Evolutionary conservation across 2,888 invertebrate species (phyloP).

Genomic region (Lepetodrilus schrolli): DNA sequence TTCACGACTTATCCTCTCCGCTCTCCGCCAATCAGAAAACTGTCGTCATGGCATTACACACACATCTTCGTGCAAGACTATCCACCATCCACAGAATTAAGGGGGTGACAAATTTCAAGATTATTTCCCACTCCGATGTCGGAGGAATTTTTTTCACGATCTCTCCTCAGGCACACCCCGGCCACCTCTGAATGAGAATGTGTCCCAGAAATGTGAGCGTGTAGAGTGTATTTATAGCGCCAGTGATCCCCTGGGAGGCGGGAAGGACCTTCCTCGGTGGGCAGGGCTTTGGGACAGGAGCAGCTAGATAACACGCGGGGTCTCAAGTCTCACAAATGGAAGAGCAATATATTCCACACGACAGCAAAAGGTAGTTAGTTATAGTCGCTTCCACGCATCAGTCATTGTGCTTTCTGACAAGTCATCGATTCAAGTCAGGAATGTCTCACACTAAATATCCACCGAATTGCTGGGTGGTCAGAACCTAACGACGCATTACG

Average conservation of each 20-base stretch:
- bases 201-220: not conserved
- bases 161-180: not conserved
- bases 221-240: not conserved
- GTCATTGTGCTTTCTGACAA: not conserved
- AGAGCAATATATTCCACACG: not conserved
- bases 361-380: not conserved
- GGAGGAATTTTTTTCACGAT: not conserved
- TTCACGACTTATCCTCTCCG: slow-evolving; percentile 6
- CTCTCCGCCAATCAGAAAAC: slow-evolving; percentile 8
- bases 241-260: not conserved
- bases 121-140: not conserved
- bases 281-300: not conserved
- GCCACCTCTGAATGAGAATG: slow-evolving; percentile 2
- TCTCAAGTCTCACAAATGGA: not conserved
- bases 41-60: not conserved
- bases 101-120: not conserved
- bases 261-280: not conserved
- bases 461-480: too few relatives aligned
- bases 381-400: not conserved
- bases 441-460: too few relatives aligned
- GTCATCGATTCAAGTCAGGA: not conserved
- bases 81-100: too few relatives aligned
- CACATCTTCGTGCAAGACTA: too few relatives aligned
- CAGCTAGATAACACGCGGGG: not conserved
- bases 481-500: too few relatives aligned